Base-by-base conservation (phyloP, 1,140 invertebrate genomes). In the Drosophila teissieri region DNA sequence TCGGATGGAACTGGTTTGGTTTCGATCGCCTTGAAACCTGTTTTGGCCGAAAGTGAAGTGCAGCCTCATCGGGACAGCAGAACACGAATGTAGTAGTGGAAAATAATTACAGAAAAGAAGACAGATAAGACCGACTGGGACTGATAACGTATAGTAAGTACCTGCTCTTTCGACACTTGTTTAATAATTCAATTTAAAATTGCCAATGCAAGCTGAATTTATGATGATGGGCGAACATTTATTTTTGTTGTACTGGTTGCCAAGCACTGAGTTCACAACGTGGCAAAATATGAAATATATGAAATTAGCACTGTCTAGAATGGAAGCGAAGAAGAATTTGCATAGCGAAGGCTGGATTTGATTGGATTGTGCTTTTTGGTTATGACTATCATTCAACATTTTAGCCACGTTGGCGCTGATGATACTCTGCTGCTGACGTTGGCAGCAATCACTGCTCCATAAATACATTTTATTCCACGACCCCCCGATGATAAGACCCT, bases 1-100 rank as follows among this genome's bases (percentile, higher is more conserved):
- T 31, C 2, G 31, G 14, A 55, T 39, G 39, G 39, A 88, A 85
- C 82, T 81, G 81, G 82, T 85, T 85, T 73, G 81, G 78, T 85
- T 84, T 73, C 22, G 14, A 37, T 61, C 45, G 45, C 73, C 62
- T 60, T 56, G 48, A 85, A 88, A 88, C 82, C n/a, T 53, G 82
- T 86, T 88, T 86, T 56, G 49, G 49, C 34, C 74, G 82, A 86
- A 86, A 86, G 82, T 86, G 82, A 86, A 86, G 82, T 83, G 83
- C 83, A 70, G 22, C 42, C 24, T 36, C 52, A 24, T 27, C 39
- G 17, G n/a, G 40, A 14, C 12, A n/a, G 40, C 54, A 31, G 34
- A 63, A 48, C 17, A 31, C 17, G 36, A 34, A 19, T 19, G 27
- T 37, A 24, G 24, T 65, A 31, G n/a, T 12, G 11, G 11, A 6